Evolutionary conservation across 2,888 invertebrate species (phyloP), one percentile per base, ranked within the genome.

Genomic region (Nysson spinosus): DNA sequence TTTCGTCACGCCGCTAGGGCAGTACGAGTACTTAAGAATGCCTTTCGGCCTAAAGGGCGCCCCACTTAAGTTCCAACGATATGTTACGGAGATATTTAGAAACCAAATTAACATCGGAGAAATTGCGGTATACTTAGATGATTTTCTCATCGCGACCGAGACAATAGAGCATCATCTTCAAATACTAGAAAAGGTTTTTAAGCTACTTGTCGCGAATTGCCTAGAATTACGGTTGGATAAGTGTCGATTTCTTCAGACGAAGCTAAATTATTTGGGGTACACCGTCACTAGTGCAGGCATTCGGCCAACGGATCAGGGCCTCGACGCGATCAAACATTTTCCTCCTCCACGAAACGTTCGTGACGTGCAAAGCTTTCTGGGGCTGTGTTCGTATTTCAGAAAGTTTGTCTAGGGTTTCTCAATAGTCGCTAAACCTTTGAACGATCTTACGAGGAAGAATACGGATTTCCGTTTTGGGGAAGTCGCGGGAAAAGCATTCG

Each of bases 1-100:
- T 2, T 52, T 43, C 2, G 43, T 43, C 3, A 52, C 52, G 3
- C 26, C 52, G 1, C 16, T 54, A 12, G 54, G 54, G 1, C 54
- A 54, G 6, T 54, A 28, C 7, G 44, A 54, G 1, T 52, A 11
- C 6, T 1, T 26, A 7, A 19, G 35, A 26, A 43, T 52, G 52
- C 52, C 43, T 5, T 52, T 52, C 52, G 43, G 43, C 0, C 6
- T 52, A 3, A 52, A 52, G 1, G 43, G 43, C 3, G 52, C 11
- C 4, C 52, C 52, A 0, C 7, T 43, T 0, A 32, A 19, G 16
- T 52, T 52, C 16, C 52, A 52, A 6, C 32, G 42, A 2, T 43
- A 35, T 14, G 17, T 52, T 7, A 19, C 12, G 0, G n/a, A 43
- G 4, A 24, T 43, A 12, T 52, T 52, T 26, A 34, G 9, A 17